Evolutionary conservation across 2,797 vertebrate genomes (phyloP), one percentile per base, ranked within the genome.

Genomic region (Crax fasciolata): DNA sequence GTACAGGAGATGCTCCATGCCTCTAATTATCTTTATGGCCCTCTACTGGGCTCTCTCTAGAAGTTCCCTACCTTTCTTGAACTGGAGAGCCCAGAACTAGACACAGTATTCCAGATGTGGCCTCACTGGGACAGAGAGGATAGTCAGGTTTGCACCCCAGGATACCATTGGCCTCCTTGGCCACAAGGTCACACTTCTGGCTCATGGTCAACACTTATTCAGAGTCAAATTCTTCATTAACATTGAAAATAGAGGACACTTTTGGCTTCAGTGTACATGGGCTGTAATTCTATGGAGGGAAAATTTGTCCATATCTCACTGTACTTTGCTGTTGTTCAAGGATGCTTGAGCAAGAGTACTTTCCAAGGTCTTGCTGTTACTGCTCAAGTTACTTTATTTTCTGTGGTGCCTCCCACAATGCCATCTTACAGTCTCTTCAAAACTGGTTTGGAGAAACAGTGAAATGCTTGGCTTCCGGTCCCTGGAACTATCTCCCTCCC

Each of bases 311-410:
- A 6, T 27, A 49, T 87, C 84, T 89, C 78, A 73, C 30, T 73
- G 28, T 19, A 59, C 1, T 32, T 46, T 68, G 21, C 58, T 79
- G 7, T 13, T 84, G 8, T 73, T 78, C 75, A 62, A 59, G 27
- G 15, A 41, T 39, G 39, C 13, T 23, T 62, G 4, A 73, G 68
- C n/a, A 68, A 92, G 32, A 78, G 23, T 5, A 46, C 55, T 90
- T 90, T 95, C 67, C 35, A 79, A 87, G 65, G n/a, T 52, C 27
- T 12, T 73, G 9, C 35, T 87, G 17, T 30, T 44, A 10, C 84
- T 90, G 35, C 20, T 89, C 23, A 62, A 58, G 25, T 48, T 70
- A 62, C 35, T 88, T 87, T 5, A 30, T 66, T 92, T 96, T 89
- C 71, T 84, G 39, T 62, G 65, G 12, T 92, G 70, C 78, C 84